Evolutionary conservation across 2,113 vertebrate genomes (phyloP).

Genomic region (Gnathonemus echidnorhynchus): DNA sequence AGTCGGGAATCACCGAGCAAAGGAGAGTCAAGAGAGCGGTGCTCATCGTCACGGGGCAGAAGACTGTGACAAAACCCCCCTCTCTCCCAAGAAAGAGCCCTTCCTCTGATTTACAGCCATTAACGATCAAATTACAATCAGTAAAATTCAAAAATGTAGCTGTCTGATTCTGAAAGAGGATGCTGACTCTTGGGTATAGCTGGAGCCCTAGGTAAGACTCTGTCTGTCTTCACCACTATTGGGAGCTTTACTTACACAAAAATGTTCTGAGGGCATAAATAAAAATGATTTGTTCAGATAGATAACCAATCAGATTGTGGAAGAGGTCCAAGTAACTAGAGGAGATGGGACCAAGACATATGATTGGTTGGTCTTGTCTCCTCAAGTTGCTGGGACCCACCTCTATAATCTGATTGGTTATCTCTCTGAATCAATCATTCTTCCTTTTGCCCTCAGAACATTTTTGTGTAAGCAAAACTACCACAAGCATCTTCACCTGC

Average conservation of each 20-base stretch:
- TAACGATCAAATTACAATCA: not conserved
- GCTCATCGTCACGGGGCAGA: not conserved
- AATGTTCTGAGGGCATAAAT: no score
- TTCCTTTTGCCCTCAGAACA: no score
- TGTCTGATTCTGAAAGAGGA: not conserved
- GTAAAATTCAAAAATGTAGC: not conserved
- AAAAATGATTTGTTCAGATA: no score
- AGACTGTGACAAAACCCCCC: not conserved
- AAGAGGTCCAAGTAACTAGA: no score
- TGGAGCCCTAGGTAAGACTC: not conserved
- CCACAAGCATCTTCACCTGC: not conserved
- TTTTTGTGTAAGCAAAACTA: no score
- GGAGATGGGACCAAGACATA: no score
- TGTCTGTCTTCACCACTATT: not conserved
- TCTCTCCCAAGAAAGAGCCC: not conserved
- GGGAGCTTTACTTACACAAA: no score
- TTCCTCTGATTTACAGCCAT: not conserved
- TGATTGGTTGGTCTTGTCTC: no score
- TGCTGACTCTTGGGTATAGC: not conserved
- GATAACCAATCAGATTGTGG: no score
- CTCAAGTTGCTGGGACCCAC: no score
- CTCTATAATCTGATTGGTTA: no score
- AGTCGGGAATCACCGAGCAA: not conserved
- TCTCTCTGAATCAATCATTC: no score
- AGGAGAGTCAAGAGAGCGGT: not conserved